phyloP scores from a whole-genome alignment of 2,113 vertebrate genomes.

The Solea senegalensis region DNA sequence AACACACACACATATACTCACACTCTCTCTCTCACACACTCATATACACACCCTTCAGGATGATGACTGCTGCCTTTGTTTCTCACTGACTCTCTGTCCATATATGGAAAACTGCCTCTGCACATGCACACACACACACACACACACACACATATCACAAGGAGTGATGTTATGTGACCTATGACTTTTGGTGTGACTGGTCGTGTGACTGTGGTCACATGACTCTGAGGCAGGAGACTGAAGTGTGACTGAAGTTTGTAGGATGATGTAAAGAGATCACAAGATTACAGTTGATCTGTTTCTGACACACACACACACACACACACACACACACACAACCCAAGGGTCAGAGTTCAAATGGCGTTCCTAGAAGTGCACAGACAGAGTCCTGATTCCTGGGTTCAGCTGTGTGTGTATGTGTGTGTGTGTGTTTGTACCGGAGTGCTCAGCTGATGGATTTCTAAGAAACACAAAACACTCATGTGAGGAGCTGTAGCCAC shows the following conservation, averaged over 20 bases:
- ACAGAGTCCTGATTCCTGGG: slow-evolving; percentile 35
- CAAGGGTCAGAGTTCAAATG: slow-evolving; percentile 41
- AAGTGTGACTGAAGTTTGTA: not conserved
- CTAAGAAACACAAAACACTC: no score
- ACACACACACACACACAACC: slow-evolving; percentile 11
- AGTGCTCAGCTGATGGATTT: no score
- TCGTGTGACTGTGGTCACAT: no score
- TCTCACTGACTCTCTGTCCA: slow-evolving; percentile 23
- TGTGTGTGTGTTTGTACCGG: not conserved
- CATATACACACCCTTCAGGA: no score
- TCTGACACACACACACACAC: slow-evolving; percentile 6
- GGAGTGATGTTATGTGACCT: no score
- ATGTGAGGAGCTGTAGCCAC: not conserved
- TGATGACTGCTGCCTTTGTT: slow-evolving; percentile 19
- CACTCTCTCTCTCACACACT: no score
- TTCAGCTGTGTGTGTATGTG: slow-evolving; percentile 25
- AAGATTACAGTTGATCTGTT: no score
- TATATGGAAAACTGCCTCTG: not conserved
- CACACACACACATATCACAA: no score
- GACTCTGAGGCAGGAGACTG: not conserved
- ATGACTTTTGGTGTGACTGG: no score
- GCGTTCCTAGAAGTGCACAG: slow-evolving; percentile 44
- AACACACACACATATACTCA: no score
- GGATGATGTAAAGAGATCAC: no score
- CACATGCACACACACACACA: no score